Evolutionary conservation across 2,888 invertebrate genomes (phyloP).

Genomic region (Ischnura elegans): DNA sequence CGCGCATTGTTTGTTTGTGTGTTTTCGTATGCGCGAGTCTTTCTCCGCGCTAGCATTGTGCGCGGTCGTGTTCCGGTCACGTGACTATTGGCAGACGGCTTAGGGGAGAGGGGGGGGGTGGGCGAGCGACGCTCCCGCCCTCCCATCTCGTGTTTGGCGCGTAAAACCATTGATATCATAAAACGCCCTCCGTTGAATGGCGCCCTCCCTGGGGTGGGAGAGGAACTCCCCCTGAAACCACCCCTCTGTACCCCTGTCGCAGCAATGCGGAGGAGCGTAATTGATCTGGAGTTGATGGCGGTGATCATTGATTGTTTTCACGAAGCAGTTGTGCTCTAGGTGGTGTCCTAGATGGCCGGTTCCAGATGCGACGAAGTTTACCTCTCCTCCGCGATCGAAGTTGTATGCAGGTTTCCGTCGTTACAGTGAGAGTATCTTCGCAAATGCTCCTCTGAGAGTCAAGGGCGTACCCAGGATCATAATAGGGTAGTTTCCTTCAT

Average conservation of each 20-base stretch:
- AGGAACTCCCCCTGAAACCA: neutral
- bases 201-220: neutral
- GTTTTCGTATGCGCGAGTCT: neutral
- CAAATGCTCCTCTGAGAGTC: neutral
- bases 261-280: neutral
- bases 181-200: neutral
- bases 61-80: constrained; percentile 21
- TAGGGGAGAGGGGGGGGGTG: neutral
- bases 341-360: neutral
- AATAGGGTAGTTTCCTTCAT: no score
- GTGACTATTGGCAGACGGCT: neutral
- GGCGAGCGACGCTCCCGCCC: neutral
- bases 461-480: no score
- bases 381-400: neutral
- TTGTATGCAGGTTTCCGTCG: neutral
- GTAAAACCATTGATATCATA: neutral
- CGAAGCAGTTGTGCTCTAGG: neutral
- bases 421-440: neutral
- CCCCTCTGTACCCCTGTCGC: neutral
- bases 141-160: neutral
- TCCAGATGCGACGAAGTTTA: neutral
- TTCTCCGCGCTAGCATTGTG: neutral
- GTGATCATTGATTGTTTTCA: neutral
- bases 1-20: neutral
- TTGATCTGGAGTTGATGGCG: constrained; percentile 7